Evolutionary conservation across 1,140 invertebrate species (phyloP), one percentile per base, ranked within the genome.

Genomic region (Drosophila elegans): DNA sequence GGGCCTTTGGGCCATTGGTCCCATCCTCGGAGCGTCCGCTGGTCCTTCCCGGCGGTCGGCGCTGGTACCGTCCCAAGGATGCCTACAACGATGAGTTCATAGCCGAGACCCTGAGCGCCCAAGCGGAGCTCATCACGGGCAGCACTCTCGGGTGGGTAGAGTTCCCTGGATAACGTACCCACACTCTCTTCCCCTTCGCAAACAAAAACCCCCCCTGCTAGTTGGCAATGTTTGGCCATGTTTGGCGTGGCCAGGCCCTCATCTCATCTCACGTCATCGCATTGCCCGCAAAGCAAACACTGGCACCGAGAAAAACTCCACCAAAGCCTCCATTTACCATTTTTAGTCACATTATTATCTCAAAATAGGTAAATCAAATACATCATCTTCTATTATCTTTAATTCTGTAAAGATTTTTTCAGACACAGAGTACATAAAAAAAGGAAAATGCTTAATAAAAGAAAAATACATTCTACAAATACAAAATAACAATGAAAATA

Each of bases 1-100:
- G 93, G 27, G 91, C 91, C 49, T 94, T 94, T 73, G 94, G 94
- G 4, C 94, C 94, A 11, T 89, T 94, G 9, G 93, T 92, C 21
- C 94, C 94, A 6, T 91, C 92, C 39, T 91, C 92, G 54, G 92
- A 93, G 38, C 92, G 95, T 45, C 94, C 95, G 4, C 80, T 96
- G 27, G 93, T 95, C 34, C 92, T 95, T 38, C 95, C 95, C 3
- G 95, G 95, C 42, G 96, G 96, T 10, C 93, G 96, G 44, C 94
- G 94, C 86, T 97, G 96, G 96, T 94, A 94, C 74, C 94, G 94
- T 75, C 95, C 96, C 3, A 95, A 95, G 90, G 96, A 97, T 91
- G 96, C 95, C 62, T 96, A 96, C 92, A 95, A 96, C 76, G 96
- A 97, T 62, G 95, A 96, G 71, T 95, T 95, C 92, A 96, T 97